Evolutionary conservation across 2,888 invertebrate genomes (phyloP), one percentile per base, ranked within the genome.

Genomic region (Nephrotoma appendiculata): DNA sequence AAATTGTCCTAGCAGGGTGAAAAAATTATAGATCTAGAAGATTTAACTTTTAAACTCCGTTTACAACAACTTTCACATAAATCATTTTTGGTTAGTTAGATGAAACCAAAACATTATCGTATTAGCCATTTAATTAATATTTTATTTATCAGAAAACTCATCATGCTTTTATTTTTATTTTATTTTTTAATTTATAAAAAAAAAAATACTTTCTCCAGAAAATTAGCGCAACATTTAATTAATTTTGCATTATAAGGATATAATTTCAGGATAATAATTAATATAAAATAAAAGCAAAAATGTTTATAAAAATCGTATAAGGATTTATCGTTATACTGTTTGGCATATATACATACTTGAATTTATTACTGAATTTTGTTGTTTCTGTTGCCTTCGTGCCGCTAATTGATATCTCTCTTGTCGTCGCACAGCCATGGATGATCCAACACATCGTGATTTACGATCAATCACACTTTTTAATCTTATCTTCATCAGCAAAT

Each of bases 391-490:
- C 88, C 92, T 93, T 90, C 94, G 92, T 88, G 93, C 93, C 89
- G 93, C 90, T 89, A 91, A 95, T 92, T 96, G 95, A 91, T 95
- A 93, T 89, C 94, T 93, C 90, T 95, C 95, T 92, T 95, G 97
- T 89, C 98, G 95, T 89, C 98, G 94, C 89, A 96, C 94, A 89
- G 95, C 92, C 90, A 94, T 96, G 92, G 98, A 95, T 89, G 98
- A 98, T 91, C 98, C 98, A 88, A 90, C 90, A 31, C 71, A 71
- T 87, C 92, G 89, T 91, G 97, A 96, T 92, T 98, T 95, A 89
- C 98, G 95, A 92, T 98, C 98, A 93, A 97, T 96, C 91, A 98
- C 98, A 92, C 98, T 97, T 93, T 97, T 97, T 91, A 97, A 94
- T 89, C 97, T 95, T 93, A 97, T 96, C 94, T 97, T 97, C 93